Base-by-base conservation (phyloP, 2,113 vertebrate species). In the Mirza zaza region DNA sequence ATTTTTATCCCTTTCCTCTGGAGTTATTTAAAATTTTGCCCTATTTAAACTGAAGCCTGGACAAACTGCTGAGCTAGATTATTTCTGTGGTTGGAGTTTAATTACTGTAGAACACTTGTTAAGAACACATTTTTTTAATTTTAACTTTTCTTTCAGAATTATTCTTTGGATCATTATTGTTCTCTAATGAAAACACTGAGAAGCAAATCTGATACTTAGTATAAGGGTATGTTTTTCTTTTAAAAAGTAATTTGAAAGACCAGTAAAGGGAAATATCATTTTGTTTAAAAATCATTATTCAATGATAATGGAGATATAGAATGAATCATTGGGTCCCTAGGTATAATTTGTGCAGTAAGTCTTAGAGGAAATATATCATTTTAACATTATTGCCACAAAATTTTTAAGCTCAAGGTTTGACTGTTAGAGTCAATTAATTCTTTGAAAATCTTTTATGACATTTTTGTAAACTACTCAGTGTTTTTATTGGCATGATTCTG, bases 401-500 rank as follows among this genome's bases (percentile, higher is more conserved):
- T 80, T 97, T 98, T 98, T 96, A 95, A 98, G 95, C 97, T 98
- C 85, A 96, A 73, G 97, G 95, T 98, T 98, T 98, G 98, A 98
- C 97, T 98, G 96, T 98, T 98, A 98, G 97, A 91, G 96, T 98
- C 97, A 97, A 98, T 96, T 94, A 97, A 96, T 97, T 96, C 95
- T 98, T 98, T 97, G 88, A 83, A 97, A 98, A 96, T 59, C 71
- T 98, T 98, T 98, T 98, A 96, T 98, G 98, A 97, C 86, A 87
- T 96, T 98, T 98, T 98, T 98, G 92, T 98, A 98, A 98, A 96
- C 97, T 97, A 97, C 50, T 98, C 95, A 97, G 95, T 98, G 98
- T 98, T 98, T 97, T 98, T 98, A 98, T 98, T 98, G 98, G 98
- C 98, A 98, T 98, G 98, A 97, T 94, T 97, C 97, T 98, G 93